Evolutionary conservation across 1,140 invertebrate genomes (phyloP).

Genomic region (Trichoplusia ni): DNA sequence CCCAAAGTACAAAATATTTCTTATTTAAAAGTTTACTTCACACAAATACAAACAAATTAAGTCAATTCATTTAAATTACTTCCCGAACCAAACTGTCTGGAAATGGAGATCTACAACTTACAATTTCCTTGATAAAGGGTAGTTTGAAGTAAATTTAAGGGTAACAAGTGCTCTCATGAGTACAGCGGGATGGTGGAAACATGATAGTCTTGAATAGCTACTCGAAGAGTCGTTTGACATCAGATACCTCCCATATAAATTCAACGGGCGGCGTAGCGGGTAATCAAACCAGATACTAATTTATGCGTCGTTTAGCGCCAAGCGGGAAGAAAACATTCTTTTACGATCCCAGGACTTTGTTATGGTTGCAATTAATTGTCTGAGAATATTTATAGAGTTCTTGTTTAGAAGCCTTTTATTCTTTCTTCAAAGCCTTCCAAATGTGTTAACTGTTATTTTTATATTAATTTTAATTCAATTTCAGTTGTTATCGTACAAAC

Average conservation of each 20-base stretch:
- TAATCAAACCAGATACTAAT: conserved; percentile 26
- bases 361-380: conserved; percentile 6
- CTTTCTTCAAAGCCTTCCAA: too few relatives aligned
- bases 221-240: conserved; percentile 53
- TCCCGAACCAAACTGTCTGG: too few relatives aligned
- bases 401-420: too few relatives aligned
- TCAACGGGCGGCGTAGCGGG: not conserved
- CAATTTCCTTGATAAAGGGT: conserved; percentile 48
- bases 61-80: too few relatives aligned
- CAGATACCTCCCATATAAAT: conserved; percentile 37
- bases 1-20: too few relatives aligned
- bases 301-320: conserved; percentile 11
- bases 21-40: too few relatives aligned
- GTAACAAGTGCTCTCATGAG: conserved; percentile 58
- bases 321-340: conserved; percentile 9
- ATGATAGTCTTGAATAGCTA: conserved; percentile 61
- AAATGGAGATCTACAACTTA: conserved; percentile 36
- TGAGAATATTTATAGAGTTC: conserved; percentile 16
- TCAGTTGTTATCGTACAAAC: too few relatives aligned
- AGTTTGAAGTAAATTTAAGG: conserved; percentile 58
- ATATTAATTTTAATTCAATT: too few relatives aligned
- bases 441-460: too few relatives aligned
- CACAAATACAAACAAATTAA: too few relatives aligned
- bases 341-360: conserved; percentile 21
- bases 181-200: conserved; percentile 62